Conservation (phyloP, 64 coral and sea anemone genomes). For the Montipora foliosa region DNA sequence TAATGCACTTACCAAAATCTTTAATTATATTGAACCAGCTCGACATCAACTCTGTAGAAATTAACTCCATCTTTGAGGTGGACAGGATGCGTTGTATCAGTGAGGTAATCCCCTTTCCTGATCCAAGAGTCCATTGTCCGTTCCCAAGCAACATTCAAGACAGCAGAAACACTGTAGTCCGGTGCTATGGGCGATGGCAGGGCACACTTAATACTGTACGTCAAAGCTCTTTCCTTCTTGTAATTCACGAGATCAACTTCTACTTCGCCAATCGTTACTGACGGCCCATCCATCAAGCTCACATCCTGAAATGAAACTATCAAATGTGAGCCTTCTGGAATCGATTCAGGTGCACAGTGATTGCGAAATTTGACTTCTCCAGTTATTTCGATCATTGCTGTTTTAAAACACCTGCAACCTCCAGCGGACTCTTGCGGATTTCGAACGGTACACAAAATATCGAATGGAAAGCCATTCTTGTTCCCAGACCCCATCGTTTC, state of each 20-base stretch:
- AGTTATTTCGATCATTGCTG: constrained; percentile 69
- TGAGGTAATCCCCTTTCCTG: constrained; percentile 69
- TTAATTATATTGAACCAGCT: constrained; percentile 48
- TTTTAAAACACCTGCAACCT: no score
- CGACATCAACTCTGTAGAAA: constrained; percentile 57
- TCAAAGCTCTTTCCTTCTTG: constrained; percentile 65
- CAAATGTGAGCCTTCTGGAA: constrained; percentile 68
- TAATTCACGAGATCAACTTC: constrained; percentile 38
- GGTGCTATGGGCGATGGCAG: constrained; percentile 40
- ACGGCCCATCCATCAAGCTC: constrained; percentile 64
- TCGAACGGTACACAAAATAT: no score
- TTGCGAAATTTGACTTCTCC: constrained; percentile 58
- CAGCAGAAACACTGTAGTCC: constrained; percentile 60
- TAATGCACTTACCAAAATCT: background rate
- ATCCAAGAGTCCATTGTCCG: constrained; percentile 62
- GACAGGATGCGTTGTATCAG: constrained; percentile 47
- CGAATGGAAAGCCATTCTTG: no score
- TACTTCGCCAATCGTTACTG: constrained; percentile 53
- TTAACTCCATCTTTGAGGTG: constrained; percentile 16
- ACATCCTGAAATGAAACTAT: constrained; percentile 68
- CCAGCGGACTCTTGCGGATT: no score
- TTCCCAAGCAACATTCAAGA: constrained; percentile 84
- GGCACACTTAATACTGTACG: constrained; percentile 65
- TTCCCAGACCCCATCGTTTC: no score
- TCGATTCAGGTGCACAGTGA: constrained; percentile 9